These are phyloP conservation scores for Lacerta agilis DNA, from an alignment of 2,797 vertebrate genomes.

Conservation along the genomic window DNA sequence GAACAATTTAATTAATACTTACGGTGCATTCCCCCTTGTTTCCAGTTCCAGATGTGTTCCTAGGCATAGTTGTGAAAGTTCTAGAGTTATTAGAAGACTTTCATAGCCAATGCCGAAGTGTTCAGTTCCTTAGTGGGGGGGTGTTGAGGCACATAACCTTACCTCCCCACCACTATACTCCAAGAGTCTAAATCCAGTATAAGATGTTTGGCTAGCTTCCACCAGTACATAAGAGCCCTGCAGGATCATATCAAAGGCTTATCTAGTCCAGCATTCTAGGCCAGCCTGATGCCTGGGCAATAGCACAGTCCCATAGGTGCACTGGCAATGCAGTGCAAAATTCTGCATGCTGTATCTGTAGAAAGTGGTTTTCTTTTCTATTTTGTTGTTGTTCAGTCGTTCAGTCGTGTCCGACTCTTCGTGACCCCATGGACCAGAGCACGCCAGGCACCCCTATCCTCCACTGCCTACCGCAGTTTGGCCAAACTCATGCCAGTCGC, in stretches of 20 bases:
- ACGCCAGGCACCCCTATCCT: no score
- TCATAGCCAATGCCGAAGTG: not conserved
- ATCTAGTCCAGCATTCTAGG: not conserved
- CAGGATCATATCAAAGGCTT: not conserved
- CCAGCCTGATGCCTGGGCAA: not conserved
- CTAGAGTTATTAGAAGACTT: constrained; percentile 2
- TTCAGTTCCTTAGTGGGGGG: not conserved
- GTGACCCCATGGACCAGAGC: no score
- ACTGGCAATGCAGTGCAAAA: not conserved
- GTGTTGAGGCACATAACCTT: constrained; percentile 17
- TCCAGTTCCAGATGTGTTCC: not conserved
- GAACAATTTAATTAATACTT: constrained; percentile 40
- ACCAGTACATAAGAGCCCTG: not conserved
- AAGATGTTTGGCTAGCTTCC: not conserved
- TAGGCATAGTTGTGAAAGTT: not conserved
- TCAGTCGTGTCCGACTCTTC: no score
- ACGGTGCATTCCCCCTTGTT: not conserved
- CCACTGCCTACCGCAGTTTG: no score
- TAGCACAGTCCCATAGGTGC: not conserved
- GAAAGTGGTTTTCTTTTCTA: not conserved
- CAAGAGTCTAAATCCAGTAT: not conserved
- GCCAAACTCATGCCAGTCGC: no score
- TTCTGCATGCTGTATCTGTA: not conserved
- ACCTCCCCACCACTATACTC: not conserved
- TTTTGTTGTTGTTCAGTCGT: no score